These are phyloP conservation scores for Pogonus chalceus DNA, from an alignment of 1,140 invertebrate genomes.

Conservation along the genomic window DNA sequence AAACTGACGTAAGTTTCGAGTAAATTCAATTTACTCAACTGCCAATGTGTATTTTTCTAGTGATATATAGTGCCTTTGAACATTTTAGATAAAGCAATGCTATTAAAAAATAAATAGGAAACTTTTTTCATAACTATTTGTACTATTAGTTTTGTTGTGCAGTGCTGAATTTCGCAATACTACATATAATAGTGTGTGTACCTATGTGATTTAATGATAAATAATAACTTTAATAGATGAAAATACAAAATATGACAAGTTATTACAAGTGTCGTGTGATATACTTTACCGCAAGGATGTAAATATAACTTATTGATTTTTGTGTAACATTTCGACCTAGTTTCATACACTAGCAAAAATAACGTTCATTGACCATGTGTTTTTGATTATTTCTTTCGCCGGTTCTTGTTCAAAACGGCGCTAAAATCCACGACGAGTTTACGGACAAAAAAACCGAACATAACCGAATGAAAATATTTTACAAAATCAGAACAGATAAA, in stretches of 20 bases:
- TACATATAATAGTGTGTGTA: neutral
- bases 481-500: neutral
- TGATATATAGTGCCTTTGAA: no score
- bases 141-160: no score
- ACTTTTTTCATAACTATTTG: no score
- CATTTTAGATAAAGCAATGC: no score
- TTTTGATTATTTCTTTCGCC: neutral
- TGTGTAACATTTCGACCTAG: neutral
- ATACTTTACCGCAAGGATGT: neutral
- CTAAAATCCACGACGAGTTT: no score
- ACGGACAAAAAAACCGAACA: no score
- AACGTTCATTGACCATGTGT: neutral
- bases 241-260: neutral
- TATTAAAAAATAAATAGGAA: no score
- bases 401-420: neutral
- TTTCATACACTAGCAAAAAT: neutral
- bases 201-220: neutral
- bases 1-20: neutral
- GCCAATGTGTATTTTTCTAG: neutral
- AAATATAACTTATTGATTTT: slow-evolving; percentile 5
- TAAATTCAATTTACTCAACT: neutral
- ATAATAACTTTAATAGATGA: neutral
- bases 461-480: no score
- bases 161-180: neutral
- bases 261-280: neutral